A percentile compares a stretch with the other conserved stretches of the same genome.
Evolutionary conservation across 2,888 invertebrate genomes (phyloP).

Genomic region (Arge pagana): DNA sequence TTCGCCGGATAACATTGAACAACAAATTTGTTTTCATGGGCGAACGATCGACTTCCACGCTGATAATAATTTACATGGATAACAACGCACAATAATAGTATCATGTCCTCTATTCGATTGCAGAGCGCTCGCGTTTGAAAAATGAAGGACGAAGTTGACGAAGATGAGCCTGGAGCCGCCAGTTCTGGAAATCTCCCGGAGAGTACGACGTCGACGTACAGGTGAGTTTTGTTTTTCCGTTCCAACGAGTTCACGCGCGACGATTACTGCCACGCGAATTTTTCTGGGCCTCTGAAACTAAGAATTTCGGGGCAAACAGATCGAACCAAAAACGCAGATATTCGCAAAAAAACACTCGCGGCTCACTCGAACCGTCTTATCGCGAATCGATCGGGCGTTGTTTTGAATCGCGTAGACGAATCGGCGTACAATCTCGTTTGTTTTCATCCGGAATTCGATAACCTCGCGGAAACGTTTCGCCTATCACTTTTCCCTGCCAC

Average conservation of each 20-base stretch:
- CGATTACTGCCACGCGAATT: too few relatives aligned
- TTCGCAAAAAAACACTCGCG: not conserved
- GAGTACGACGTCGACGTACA: constrained; percentile 33
- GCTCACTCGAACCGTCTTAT: not conserved
- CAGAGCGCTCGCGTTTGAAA: constrained; percentile 19
- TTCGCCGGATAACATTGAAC: too few relatives aligned
- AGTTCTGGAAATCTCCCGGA: constrained; percentile 36
- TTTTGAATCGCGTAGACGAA: constrained; percentile 18
- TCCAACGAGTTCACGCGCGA: not conserved
- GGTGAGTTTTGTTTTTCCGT: constrained; percentile 34
- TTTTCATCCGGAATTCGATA: too few relatives aligned
- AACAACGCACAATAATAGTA: too few relatives aligned
- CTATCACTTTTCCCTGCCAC: not conserved
- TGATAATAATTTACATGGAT: too few relatives aligned
- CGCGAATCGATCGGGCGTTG: constrained; percentile 21
- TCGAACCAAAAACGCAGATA: not conserved
- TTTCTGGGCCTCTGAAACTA: not conserved
- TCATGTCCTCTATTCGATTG: too few relatives aligned
- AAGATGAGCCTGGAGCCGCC: constrained; percentile 41
- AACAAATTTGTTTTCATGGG: too few relatives aligned
- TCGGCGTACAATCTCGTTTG: too few relatives aligned
- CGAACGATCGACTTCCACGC: too few relatives aligned
- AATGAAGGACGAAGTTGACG: constrained; percentile 49
- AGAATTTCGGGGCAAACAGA: not conserved
- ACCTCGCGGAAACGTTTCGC: too few relatives aligned